Base-by-base conservation (phyloP, 2,888 invertebrate genomes). In the Troides oblongomaculatus region DNA sequence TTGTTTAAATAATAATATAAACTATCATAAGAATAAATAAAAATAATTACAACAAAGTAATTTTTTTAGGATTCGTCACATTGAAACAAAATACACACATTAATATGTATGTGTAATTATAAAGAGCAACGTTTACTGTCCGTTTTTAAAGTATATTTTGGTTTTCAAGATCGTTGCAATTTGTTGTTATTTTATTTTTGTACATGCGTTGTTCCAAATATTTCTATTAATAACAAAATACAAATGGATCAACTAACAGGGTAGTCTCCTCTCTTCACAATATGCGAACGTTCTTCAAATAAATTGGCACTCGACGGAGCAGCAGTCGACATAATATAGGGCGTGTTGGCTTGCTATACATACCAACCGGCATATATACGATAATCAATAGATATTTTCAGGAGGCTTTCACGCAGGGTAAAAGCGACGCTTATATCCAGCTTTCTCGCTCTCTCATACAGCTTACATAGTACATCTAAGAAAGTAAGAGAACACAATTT, bases 331-430 rank as follows among this genome's bases (percentile, higher is more conserved):
- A 85, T 88, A 86, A 84, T 84, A 86, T 88, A 81, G 85, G 87
- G 86, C 85, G 87, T 89, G 85, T 83, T 86, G 81, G 82, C 79
- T 74, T 72, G 75, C 81, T 89, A 83, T 89, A 89, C 84, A 76
- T 85, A 88, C 88, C 82, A 79, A 87, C 87, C 84, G 77, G 77
- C 79, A 86, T 83, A 83, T 90, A 86, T 91, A 91, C 89, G 85
- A 88, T 92, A 92, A 92, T 92, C 92, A 91, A 92, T 92, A 92
- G 88, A 92, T 92, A 92, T 92, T 92, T 92, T 92, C 92, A 92
- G 91, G 89, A 91, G 91, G 91, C 91, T 90, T 90, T 91, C 89
- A 90, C 84, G 83, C 84, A 81, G 88, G 78, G 86, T 76, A 88
- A 85, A 77, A 78, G 86, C 77, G 86, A 86, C 78, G 81, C 76